These are phyloP conservation scores for Cacoxenus indagator DNA, from an alignment of 2,888 invertebrate species.

Conservation along the genomic window DNA sequence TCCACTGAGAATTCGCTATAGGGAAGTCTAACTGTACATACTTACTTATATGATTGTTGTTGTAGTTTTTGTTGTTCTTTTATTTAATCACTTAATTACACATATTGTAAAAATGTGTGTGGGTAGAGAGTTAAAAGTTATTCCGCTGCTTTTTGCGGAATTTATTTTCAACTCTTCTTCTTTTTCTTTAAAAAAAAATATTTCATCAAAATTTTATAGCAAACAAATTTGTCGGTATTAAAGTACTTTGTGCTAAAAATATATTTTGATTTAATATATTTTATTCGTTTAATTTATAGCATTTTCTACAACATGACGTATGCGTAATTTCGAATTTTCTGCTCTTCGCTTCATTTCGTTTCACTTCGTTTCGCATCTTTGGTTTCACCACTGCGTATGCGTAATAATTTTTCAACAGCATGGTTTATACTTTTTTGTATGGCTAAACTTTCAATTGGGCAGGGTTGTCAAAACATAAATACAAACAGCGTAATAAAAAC, in stretches of 20 bases:
- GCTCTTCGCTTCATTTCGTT: too few species aligned
- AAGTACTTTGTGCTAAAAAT: conserved; percentile 24
- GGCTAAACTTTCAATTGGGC: background rate
- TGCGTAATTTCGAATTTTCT: conserved; percentile 35
- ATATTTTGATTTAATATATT: conserved; percentile 9
- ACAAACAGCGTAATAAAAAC: too few species aligned
- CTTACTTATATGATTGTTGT: background rate
- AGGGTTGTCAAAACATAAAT: background rate
- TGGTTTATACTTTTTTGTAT: background rate
- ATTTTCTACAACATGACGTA: conserved; percentile 31
- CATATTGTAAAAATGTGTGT: conserved; percentile 6
- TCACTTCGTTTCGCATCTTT: too few species aligned
- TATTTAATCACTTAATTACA: conserved; percentile 20
- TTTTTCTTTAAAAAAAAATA: background rate
- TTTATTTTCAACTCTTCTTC: background rate
- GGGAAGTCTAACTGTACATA: too few species aligned
- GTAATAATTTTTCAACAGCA: conserved; percentile 50
- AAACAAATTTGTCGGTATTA: background rate
- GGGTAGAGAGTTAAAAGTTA: background rate
- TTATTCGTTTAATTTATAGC: conserved; percentile 24
- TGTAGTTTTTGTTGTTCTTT: background rate
- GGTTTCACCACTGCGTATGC: conserved; percentile 45
- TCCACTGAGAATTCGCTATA: too few species aligned
- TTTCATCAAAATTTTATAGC: background rate
- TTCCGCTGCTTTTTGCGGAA: background rate